Percentiles rank a stretch among this genome's conserved stretches.
Conservation (phyloP, 2,113 vertebrate genomes). For the Myotis brandtii region DNA sequence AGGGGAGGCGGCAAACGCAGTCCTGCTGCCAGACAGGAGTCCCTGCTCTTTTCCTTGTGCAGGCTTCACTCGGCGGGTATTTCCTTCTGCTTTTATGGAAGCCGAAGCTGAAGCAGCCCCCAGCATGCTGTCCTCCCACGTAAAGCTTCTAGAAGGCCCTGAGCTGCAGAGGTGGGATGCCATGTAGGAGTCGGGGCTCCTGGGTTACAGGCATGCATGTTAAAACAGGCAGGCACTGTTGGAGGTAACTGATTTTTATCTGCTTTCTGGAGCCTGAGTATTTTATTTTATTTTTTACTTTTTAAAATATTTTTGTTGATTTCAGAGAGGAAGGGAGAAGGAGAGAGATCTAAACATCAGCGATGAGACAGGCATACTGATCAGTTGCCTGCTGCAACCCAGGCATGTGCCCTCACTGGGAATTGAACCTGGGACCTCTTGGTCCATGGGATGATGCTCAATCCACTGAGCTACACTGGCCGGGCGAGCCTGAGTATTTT, state of each 20-base stretch:
- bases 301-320: no score
- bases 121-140: neutral
- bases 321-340: no score
- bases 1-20: neutral
- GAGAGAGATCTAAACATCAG: no score
- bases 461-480: no score
- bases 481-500: slow-evolving; percentile 88
- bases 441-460: no score
- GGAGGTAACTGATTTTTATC: slow-evolving; percentile 91
- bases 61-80: neutral
- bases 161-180: neutral
- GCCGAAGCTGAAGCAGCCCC: neutral
- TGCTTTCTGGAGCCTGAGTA: slow-evolving; percentile 91
- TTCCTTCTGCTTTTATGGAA: slow-evolving; percentile 42
- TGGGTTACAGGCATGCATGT: neutral
- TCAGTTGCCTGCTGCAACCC: no score
- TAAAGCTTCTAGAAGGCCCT: neutral
- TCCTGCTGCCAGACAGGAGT: neutral
- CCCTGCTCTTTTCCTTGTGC: neutral
- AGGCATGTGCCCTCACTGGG: no score
- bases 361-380: no score
- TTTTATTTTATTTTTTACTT: slow-evolving; percentile 77
- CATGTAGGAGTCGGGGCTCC: neutral
- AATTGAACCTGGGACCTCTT: no score
- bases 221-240: neutral